phyloP scores from a whole-genome alignment of 1,140 invertebrate genomes.

The Neomicropteryx cornuta region DNA sequence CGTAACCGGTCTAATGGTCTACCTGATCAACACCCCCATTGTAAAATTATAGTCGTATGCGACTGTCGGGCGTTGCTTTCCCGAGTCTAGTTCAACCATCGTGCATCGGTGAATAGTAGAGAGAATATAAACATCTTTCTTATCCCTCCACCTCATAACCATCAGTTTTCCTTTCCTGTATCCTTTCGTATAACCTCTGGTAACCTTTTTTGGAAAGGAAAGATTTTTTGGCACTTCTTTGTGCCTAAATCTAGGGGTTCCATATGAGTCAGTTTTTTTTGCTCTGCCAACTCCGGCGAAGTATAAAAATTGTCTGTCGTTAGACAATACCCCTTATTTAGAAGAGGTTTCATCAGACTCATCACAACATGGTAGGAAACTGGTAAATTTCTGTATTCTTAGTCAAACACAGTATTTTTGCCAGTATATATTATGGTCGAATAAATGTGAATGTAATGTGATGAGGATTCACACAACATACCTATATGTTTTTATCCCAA shows the following conservation, averaged over 20 bases:
- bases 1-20: constrained; percentile 5
- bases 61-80: constrained; percentile 5
- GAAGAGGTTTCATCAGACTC: constrained; percentile 8
- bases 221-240: constrained; percentile 9
- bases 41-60: constrained; percentile 7
- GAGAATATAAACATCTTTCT: constrained; percentile 8
- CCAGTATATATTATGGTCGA: constrained; percentile 9
- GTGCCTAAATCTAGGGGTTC: constrained; percentile 6
- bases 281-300: constrained; percentile 8
- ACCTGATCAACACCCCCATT: too few species aligned
- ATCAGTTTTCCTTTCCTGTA: constrained; percentile 9
- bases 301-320: constrained; percentile 10
- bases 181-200: constrained; percentile 6
- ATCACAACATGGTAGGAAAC: constrained; percentile 9
- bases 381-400: constrained; percentile 9
- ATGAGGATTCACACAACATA: constrained; percentile 11
- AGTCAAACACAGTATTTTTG: constrained; percentile 7
- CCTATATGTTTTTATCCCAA: constrained; percentile 7
- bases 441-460: constrained; percentile 8
- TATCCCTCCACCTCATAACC: constrained; percentile 9
- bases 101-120: constrained; percentile 10
- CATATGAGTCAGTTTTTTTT: constrained; percentile 11
- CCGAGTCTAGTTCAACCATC: constrained; percentile 4
- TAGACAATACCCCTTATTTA: constrained; percentile 6
- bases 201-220: constrained; percentile 8